Base-by-base conservation (phyloP, 2,113 vertebrate genomes). In the Dryoscopus gambensis region DNA sequence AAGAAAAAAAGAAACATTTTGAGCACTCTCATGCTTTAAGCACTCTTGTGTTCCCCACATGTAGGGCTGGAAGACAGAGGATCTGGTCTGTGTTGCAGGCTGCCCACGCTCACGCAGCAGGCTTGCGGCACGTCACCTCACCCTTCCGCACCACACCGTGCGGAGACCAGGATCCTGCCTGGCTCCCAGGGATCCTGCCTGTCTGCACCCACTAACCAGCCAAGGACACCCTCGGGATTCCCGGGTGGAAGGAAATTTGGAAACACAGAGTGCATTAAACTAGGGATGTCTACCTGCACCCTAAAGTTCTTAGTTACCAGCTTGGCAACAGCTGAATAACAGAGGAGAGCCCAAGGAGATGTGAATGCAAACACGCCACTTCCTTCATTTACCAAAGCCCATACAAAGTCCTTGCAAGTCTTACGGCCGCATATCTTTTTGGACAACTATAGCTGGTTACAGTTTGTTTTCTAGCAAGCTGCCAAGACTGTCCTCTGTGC, bases 21-120 rank as follows among this genome's bases (percentile, higher is more conserved):
- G 4, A 96, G 82, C 2, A 1, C 55, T 94, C 69, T 78, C 2
- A 0, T 82, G 78, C 77, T 89, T 89, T 28, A 53, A 92, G 73
- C 0, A 0, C 73, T 87, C 73, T 93, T 31, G 71, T 92, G 95
- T n/a, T 90, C 87, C 47, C 81, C 96, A 96, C 80, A 78, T 89
- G 90, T 37, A 65, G 90, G 85, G 42, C 88, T 95, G 93, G 63
- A 59, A 86, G 76, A 27, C 50, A 77, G 92, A 92, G 71, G 82
- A 56, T 74, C 67, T 53, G 86, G 11, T 59, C 55, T 75, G 56
- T 7, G 25, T 2, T 28, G 75, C 71, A 33, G 68, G 11, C 68
- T 68, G 90, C 75, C 79, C 47, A 24, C 4, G 6, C 28, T 86
- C 47, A 22, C 3, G 6, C 79, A 57, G 64, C 56, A 64, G 64